Conservation (phyloP, 2,888 invertebrate genomes). For the Blomia tropicalis region DNA sequence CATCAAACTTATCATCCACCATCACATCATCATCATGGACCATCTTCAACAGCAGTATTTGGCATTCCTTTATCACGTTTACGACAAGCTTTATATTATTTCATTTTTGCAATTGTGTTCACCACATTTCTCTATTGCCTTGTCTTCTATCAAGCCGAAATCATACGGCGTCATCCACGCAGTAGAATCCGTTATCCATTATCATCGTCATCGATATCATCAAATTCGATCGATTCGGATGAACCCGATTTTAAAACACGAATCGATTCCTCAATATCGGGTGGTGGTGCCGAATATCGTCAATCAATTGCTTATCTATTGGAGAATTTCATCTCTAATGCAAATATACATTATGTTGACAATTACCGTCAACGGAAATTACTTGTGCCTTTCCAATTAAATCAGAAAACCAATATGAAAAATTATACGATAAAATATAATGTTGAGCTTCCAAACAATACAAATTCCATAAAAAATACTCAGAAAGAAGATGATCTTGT, state of each 20-base stretch:
- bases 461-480: neutral
- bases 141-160: neutral
- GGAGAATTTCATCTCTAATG: neutral
- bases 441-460: neutral
- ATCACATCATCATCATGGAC: neutral
- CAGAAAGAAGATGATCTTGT: neutral
- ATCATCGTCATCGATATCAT: neutral
- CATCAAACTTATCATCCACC: neutral
- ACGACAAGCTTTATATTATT: constrained; percentile 1
- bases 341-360: constrained; percentile 3
- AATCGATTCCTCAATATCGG: neutral
- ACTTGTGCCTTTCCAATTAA: neutral
- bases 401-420: neutral
- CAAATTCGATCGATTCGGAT: too few species aligned
- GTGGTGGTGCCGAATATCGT: neutral
- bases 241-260: too few species aligned
- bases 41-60: neutral
- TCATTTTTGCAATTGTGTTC: constrained; percentile 1
- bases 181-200: neutral
- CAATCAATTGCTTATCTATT: neutral
- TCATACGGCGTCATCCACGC: neutral
- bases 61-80: neutral
- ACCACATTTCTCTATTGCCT: constrained; percentile 5
- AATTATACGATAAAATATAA: neutral
- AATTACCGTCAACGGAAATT: neutral